A percentile compares a stretch with the other conserved stretches of the same genome.
Conservation (phyloP, 2,888 invertebrate genomes). For the Dolomedes plantarius region DNA sequence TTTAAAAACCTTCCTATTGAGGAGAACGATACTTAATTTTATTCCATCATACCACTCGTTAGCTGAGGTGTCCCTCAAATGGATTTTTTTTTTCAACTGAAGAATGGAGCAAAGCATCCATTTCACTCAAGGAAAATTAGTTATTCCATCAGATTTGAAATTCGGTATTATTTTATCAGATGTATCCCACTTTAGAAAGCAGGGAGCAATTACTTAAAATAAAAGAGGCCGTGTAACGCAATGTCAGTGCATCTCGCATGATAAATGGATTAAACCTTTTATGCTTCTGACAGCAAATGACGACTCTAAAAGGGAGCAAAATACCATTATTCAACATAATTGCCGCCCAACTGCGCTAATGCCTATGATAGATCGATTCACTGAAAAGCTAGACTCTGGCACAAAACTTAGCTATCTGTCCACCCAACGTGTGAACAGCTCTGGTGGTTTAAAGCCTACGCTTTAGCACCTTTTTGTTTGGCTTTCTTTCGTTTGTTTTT, state of each 20-base stretch:
- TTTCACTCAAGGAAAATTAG: no score
- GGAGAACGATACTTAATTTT: no score
- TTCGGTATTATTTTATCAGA: constrained; percentile 39
- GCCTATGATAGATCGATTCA: constrained; percentile 54
- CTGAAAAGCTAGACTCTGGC: constrained; percentile 13
- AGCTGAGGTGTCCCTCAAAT: no score
- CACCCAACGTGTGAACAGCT: constrained; percentile 54
- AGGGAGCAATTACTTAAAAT: constrained; percentile 43
- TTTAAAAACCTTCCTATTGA: no score
- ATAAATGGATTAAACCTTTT: constrained; percentile 57
- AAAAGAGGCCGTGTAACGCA: constrained; percentile 40
- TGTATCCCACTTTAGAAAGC: constrained; percentile 24
- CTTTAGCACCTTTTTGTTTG: constrained; percentile 47
- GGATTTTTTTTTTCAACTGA: no score
- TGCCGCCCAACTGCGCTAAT: constrained; percentile 60
- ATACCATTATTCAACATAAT: constrained; percentile 61
- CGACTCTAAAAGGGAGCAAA: constrained; percentile 5
- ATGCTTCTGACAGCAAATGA: constrained; percentile 54
- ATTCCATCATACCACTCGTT: no score
- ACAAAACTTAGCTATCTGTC: constrained; percentile 57
- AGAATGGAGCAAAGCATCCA: no score
- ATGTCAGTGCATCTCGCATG: constrained; percentile 23
- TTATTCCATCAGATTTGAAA: not conserved
- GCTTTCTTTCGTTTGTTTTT: not conserved
- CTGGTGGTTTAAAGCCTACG: constrained; percentile 29